Evolutionary conservation across 2,113 vertebrate species (phyloP).

Genomic region (Hemicordylus capensis): DNA sequence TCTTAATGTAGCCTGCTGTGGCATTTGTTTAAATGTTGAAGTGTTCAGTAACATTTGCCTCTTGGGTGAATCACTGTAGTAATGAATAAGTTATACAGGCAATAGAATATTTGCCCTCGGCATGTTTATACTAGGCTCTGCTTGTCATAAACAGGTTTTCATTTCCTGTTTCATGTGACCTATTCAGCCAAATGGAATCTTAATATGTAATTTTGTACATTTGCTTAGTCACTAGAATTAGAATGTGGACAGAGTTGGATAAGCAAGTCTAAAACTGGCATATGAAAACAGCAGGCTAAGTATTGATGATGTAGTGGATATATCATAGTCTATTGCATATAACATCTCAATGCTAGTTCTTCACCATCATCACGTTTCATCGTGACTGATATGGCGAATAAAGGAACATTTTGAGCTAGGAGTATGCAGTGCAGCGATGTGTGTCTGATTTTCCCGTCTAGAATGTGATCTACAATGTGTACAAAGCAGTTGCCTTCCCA

Average conservation of each 20-base stretch:
- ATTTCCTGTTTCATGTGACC: constrained; percentile 16
- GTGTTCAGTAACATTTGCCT: not conserved
- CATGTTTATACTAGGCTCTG: not conserved
- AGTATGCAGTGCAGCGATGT: not conserved
- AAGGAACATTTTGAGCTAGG: not conserved
- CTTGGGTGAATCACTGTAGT: not conserved
- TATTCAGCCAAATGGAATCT: not conserved
- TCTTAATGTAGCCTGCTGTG: not conserved
- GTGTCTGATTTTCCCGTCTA: not conserved
- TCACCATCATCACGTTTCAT: not conserved
- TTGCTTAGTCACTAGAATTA: not conserved
- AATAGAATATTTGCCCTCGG: not conserved
- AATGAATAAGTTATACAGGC: not conserved
- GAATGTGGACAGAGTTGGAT: not conserved
- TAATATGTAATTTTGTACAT: not conserved
- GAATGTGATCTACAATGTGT: too few species aligned
- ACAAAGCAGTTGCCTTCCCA: too few species aligned
- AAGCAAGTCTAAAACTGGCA: not conserved
- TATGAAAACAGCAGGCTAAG: not conserved
- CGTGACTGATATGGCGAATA: not conserved
- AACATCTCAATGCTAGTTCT: not conserved
- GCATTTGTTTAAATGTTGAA: not conserved
- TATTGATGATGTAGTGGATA: not conserved
- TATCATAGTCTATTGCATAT: not conserved
- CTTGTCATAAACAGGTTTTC: constrained; percentile 1